Evolutionary conservation across 2,113 vertebrate genomes (phyloP).

Genomic region (Nesogale talazaci): DNA sequence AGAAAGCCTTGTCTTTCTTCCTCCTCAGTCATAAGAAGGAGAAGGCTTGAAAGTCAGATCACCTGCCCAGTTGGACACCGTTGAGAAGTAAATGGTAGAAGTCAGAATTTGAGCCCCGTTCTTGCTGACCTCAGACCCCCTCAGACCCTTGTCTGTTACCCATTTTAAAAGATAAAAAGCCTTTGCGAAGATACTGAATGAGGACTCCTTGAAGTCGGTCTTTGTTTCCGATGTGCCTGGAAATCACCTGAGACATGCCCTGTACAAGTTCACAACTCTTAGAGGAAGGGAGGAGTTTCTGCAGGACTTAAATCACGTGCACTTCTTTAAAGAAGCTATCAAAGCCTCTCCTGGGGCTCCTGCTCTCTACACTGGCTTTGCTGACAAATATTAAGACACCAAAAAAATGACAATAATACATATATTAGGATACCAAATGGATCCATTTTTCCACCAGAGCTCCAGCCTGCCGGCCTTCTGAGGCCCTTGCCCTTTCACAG

Average conservation of each 20-base stretch:
- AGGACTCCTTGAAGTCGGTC: not conserved
- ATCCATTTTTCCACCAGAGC: not conserved
- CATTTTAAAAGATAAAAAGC: constrained; percentile 3
- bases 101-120: constrained; percentile 6
- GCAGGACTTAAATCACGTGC: not conserved
- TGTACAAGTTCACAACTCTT: not conserved
- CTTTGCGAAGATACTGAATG: not conserved
- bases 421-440: no score
- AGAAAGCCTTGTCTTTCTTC: no score
- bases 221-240: not conserved
- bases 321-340: not conserved
- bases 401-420: no score
- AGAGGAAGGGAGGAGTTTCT: not conserved
- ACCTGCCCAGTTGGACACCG: not conserved
- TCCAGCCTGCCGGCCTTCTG: no score
- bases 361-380: not conserved
- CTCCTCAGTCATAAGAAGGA: not conserved
- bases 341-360: not conserved
- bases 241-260: not conserved
- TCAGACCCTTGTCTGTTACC: not conserved
- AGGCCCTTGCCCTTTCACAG: not conserved
- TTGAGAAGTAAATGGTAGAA: not conserved
- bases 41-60: not conserved
- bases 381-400: not conserved
- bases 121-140: not conserved